Conservation (phyloP, 2,888 invertebrate species). For the Scotopteryx bipunctaria region DNA sequence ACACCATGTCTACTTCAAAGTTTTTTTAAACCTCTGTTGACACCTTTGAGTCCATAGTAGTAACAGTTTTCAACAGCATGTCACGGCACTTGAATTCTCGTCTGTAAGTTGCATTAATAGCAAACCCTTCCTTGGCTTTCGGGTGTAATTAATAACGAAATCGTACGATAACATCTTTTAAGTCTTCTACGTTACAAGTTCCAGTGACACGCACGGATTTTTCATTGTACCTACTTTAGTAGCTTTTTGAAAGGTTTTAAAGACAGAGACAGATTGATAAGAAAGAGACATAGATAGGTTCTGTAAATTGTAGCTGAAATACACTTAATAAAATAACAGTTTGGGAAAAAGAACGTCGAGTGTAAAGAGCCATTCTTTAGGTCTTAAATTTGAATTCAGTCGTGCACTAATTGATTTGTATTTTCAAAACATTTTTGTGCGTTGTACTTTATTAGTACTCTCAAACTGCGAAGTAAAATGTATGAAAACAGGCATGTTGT, state of each 20-base stretch:
- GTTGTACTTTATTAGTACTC: no score
- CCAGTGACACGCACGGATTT: constrained; percentile 44
- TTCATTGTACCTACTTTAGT: constrained; percentile 20
- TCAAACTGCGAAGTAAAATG: no score
- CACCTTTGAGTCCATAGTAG: no score
- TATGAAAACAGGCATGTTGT: no score
- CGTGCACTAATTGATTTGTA: no score
- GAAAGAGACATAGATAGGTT: neutral
- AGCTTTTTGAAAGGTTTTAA: constrained; percentile 1
- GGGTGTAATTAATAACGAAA: constrained; percentile 74
- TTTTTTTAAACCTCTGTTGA: no score
- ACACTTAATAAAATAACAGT: no score
- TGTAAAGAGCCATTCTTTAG: no score
- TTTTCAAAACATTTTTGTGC: no score
- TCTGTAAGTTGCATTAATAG: constrained; percentile 52
- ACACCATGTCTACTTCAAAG: no score
- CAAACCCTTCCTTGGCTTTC: constrained; percentile 71
- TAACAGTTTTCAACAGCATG: neutral
- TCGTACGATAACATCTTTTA: constrained; percentile 67
- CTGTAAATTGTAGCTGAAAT: neutral
- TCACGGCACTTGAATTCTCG: neutral
- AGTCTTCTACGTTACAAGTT: constrained; percentile 47
- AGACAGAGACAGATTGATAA: neutral
- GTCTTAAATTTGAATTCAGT: no score
- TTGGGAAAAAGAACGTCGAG: no score